A percentile compares a stretch with the other conserved stretches of the same genome.
phyloP scores from a whole-genome alignment of 1,140 invertebrate genomes.

The Amyelois transitella region DNA sequence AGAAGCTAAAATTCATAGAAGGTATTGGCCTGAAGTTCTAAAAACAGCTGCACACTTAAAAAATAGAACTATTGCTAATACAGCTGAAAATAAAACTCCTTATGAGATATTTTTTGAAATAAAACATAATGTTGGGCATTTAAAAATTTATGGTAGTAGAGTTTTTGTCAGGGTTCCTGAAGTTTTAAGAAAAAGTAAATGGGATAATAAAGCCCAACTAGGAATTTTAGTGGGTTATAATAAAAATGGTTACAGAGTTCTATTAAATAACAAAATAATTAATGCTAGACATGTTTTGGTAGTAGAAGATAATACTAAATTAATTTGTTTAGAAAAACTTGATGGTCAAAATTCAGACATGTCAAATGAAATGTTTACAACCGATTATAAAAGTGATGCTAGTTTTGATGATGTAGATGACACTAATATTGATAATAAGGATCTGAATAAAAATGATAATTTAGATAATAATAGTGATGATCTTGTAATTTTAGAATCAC shows the following conservation, averaged over 20 bases:
- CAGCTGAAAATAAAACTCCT: slow-evolving; percentile 46
- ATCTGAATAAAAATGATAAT: slow-evolving; percentile 17
- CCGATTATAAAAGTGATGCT: too few relatives aligned
- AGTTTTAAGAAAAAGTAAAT: slow-evolving; percentile 37
- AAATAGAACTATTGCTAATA: slow-evolving; percentile 40
- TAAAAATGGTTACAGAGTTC: slow-evolving; percentile 25
- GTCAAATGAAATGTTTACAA: too few relatives aligned
- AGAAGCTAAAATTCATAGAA: slow-evolving; percentile 33
- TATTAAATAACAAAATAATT: slow-evolving; percentile 28
- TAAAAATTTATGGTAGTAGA: slow-evolving; percentile 40
- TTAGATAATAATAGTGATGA: slow-evolving; percentile 15
- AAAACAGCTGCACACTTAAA: slow-evolving; percentile 29
- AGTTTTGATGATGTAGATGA: slow-evolving; percentile 9
- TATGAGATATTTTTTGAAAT: slow-evolving; percentile 46
- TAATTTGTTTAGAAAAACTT: slow-evolving; percentile 32
- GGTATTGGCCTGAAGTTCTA: slow-evolving; percentile 28
- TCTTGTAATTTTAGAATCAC: slow-evolving; percentile 4
- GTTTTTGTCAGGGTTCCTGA: slow-evolving; percentile 43
- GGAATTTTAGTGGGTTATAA: slow-evolving; percentile 27
- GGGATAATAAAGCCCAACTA: slow-evolving; percentile 37
- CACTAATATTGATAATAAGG: slow-evolving; percentile 11
- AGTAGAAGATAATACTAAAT: slow-evolving; percentile 26
- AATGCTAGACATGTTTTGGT: slow-evolving; percentile 29
- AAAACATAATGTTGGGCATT: slow-evolving; percentile 39
- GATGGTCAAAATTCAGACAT: too few relatives aligned